Evolutionary conservation across 2,888 invertebrate species (phyloP).

Genomic region (Tetropium fuscum): DNA sequence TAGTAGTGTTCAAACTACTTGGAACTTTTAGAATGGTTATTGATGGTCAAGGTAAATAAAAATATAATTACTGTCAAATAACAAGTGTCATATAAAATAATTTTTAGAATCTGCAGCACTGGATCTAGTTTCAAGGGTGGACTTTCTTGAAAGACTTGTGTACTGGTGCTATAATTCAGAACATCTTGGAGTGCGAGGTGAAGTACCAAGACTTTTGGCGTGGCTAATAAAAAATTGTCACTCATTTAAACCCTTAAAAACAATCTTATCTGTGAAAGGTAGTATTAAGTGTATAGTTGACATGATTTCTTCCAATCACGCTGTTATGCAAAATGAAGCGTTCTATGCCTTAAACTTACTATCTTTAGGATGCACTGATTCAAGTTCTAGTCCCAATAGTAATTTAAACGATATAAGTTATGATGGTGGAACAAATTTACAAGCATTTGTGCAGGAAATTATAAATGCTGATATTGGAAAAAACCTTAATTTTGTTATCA

Average conservation of each 20-base stretch:
- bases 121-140: constrained; percentile 72
- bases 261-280: constrained; percentile 71
- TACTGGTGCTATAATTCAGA: constrained; percentile 84
- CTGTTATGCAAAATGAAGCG: constrained; percentile 90
- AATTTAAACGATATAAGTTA: constrained; percentile 16
- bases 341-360: constrained; percentile 79
- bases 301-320: constrained; percentile 87
- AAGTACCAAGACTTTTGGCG: constrained; percentile 82
- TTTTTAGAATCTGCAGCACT: constrained; percentile 77
- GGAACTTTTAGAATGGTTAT: constrained; percentile 89
- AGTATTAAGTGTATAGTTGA: constrained; percentile 81
- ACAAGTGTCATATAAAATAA: constrained; percentile 11
- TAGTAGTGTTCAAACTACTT: constrained; percentile 87
- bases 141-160: constrained; percentile 76
- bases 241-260: constrained; percentile 60
- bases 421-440: constrained; percentile 18
- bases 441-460: constrained; percentile 43
- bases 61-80: background rate
- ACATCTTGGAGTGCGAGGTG: constrained; percentile 86
- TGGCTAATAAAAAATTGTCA: constrained; percentile 82
- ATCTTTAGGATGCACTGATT: constrained; percentile 58
- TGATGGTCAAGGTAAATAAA: constrained; percentile 79
- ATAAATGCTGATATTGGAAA: constrained; percentile 59
- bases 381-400: constrained; percentile 13
- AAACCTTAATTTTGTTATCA: constrained; percentile 57